Evolutionary conservation across 2,888 invertebrate genomes (phyloP).

Genomic region (Lepidochitona cinerea): DNA sequence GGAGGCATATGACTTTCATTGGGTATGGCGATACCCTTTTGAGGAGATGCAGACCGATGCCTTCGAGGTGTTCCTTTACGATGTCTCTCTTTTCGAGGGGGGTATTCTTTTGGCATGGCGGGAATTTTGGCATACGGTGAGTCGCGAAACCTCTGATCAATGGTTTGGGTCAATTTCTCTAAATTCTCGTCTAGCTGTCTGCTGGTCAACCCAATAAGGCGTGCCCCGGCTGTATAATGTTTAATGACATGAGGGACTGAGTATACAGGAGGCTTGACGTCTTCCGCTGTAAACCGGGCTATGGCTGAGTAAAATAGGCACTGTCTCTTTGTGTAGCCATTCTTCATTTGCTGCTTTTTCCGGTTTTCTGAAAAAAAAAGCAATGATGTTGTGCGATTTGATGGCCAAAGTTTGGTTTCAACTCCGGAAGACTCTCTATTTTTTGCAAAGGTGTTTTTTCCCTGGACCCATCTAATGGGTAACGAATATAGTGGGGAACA

Average conservation of each 20-base stretch:
- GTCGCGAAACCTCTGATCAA: constrained; percentile 35
- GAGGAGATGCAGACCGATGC: too few relatives aligned
- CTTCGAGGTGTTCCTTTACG: too few relatives aligned
- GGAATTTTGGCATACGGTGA: constrained; percentile 40
- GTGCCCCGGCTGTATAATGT: constrained; percentile 55
- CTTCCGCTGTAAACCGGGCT: constrained; percentile 45
- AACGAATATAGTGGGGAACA: too few relatives aligned
- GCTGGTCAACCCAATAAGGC: constrained; percentile 52
- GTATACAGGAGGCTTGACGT: constrained; percentile 30
- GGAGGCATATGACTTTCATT: too few relatives aligned
- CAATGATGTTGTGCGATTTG: too few relatives aligned
- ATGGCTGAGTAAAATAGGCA: constrained; percentile 51
- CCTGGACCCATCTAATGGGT: too few relatives aligned
- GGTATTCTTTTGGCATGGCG: background rate
- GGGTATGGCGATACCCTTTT: too few relatives aligned
- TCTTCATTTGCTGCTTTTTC: background rate
- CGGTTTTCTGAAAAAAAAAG: too few relatives aligned
- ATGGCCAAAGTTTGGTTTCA: too few relatives aligned
- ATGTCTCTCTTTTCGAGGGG: too few relatives aligned
- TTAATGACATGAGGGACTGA: constrained; percentile 47
- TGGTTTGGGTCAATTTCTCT: constrained; percentile 41
- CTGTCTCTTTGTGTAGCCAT: constrained; percentile 31
- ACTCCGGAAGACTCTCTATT: too few relatives aligned
- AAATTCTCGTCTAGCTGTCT: constrained; percentile 37
- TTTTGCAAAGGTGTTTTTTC: too few relatives aligned